Conservation (phyloP, 2,113 vertebrate genomes). For the Aleadryas rufinucha region DNA sequence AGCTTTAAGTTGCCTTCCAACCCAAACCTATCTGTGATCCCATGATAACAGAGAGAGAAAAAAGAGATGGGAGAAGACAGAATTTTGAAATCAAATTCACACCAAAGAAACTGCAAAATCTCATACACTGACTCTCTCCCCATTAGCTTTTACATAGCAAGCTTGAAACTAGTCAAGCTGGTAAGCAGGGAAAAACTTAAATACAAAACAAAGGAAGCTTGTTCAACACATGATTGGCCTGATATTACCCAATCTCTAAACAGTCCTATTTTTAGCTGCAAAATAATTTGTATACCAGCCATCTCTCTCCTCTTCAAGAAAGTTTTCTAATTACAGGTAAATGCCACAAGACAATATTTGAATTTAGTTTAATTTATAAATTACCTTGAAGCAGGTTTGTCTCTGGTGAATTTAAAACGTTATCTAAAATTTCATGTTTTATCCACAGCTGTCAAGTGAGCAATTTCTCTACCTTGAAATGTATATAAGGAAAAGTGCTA, state of each 20-base stretch:
- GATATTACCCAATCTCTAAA: background rate
- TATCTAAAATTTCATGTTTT: conserved; percentile 33
- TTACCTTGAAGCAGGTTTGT: conserved; percentile 36
- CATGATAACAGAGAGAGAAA: background rate
- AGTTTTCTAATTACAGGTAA: conserved; percentile 55
- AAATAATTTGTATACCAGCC: background rate
- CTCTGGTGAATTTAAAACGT: conserved; percentile 13
- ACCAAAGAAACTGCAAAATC: background rate
- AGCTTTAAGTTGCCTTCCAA: background rate
- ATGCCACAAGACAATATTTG: conserved; percentile 31
- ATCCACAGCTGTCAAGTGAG: conserved; percentile 30
- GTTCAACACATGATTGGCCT: background rate
- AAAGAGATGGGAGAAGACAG: background rate
- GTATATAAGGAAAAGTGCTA: background rate
- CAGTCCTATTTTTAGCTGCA: background rate
- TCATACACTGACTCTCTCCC: background rate
- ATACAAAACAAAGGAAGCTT: background rate
- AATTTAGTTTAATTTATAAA: conserved; percentile 53
- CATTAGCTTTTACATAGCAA: background rate
- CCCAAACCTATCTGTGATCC: background rate
- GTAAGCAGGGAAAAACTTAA: background rate
- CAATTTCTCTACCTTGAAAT: background rate
- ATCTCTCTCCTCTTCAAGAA: background rate
- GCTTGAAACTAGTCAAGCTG: background rate
- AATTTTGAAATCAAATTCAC: background rate